Conservation (phyloP, 2,888 invertebrate species). For the Phorcus lineatus region DNA sequence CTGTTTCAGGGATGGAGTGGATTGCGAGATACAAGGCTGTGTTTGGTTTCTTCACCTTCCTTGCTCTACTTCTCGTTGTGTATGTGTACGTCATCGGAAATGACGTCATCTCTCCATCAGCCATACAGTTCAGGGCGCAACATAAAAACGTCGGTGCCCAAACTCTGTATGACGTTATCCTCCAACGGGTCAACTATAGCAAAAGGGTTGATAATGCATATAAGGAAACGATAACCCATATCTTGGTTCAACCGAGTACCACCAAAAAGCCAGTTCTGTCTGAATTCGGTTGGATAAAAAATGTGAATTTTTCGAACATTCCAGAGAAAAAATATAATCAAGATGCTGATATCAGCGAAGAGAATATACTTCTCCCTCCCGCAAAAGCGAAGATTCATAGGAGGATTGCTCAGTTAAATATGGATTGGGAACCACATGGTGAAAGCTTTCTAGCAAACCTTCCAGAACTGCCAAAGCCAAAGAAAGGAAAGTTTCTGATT, state of each 20-base stretch:
- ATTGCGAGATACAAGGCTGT: neutral
- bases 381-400: neutral
- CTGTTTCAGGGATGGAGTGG: conserved; percentile 6
- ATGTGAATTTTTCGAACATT: neutral
- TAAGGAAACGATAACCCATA: neutral
- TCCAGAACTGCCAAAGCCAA: neutral
- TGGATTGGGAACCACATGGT: neutral
- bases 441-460: neutral
- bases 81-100: neutral
- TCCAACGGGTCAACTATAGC: neutral
- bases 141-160: neutral
- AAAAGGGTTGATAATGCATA: neutral
- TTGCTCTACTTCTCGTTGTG: neutral
- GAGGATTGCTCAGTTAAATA: neutral
- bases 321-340: neutral
- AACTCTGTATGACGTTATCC: neutral
- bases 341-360: neutral
- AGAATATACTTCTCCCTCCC: neutral
- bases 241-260: neutral
- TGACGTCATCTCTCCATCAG: neutral
- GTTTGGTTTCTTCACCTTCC: neutral
- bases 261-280: neutral
- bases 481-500: conserved; percentile 15
- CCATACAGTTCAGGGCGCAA: neutral
- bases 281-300: neutral